These are phyloP conservation scores for Crocuta crocuta DNA, from an alignment of 2,113 vertebrate genomes.

Conservation along the genomic window DNA sequence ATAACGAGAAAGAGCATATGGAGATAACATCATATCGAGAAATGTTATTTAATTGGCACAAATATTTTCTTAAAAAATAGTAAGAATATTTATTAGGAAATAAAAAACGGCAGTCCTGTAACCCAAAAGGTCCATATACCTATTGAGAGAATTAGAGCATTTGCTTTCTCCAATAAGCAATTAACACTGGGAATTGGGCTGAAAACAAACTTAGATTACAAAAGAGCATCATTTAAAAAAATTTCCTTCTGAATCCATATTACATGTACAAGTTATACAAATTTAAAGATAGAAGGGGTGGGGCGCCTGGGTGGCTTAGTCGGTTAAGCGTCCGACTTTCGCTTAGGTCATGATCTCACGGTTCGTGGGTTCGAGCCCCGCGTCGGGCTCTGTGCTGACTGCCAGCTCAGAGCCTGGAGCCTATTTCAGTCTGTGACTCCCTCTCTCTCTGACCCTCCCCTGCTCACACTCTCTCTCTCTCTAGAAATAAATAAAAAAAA, in stretches of 20 bases:
- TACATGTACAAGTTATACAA: not conserved
- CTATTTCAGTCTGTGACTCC: too few species aligned
- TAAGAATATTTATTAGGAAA: not conserved
- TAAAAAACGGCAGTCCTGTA: not conserved
- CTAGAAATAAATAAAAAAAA: too few species aligned
- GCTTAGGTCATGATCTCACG: too few species aligned
- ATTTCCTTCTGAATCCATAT: constrained; percentile 5
- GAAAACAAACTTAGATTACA: not conserved
- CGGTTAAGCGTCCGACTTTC: too few species aligned
- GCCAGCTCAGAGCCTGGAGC: too few species aligned
- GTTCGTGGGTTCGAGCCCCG: too few species aligned
- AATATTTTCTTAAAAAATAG: not conserved
- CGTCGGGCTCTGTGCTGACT: too few species aligned
- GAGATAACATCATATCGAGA: not conserved
- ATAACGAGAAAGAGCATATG: not conserved
- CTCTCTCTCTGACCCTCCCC: too few species aligned
- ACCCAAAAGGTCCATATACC: not conserved
- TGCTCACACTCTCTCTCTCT: too few species aligned
- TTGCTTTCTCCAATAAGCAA: constrained; percentile 6
- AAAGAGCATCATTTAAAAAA: not conserved
- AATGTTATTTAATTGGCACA: not conserved
- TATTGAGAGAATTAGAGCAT: constrained; percentile 2
- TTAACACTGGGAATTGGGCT: not conserved
- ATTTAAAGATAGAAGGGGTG: not conserved
- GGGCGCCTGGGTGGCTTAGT: too few species aligned